Evolutionary conservation across 2,888 invertebrate genomes (phyloP).

Genomic region (Tetranychus piercei): DNA sequence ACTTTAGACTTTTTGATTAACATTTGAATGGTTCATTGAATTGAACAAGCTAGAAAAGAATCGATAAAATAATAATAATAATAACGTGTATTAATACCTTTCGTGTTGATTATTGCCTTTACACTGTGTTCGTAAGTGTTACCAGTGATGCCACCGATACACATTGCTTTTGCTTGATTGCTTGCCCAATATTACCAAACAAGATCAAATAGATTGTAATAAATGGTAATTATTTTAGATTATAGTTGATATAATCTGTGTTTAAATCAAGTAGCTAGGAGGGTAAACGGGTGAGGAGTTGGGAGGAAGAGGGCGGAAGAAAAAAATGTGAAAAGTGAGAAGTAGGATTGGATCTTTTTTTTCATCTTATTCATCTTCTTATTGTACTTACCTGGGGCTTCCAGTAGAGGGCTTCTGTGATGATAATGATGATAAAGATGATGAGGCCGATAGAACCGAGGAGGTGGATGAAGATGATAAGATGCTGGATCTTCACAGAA

Average conservation of each 20-base stretch:
- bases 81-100: no score
- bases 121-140: no score
- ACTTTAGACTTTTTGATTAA: no score
- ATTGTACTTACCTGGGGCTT: neutral
- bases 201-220: neutral
- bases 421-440: neutral
- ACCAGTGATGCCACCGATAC: no score
- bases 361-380: neutral
- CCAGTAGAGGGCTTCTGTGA: neutral
- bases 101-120: no score
- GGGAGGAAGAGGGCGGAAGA: neutral
- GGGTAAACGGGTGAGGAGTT: neutral
- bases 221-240: neutral
- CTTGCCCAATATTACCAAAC: neutral
- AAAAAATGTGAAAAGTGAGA: neutral
- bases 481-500: no score
- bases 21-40: no score
- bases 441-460: neutral
- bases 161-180: no score
- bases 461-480: no score
- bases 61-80: no score
- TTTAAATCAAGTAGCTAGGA: neutral
- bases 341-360: constrained; percentile 3
- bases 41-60: no score
- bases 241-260: neutral